Evolutionary conservation across 2,888 invertebrate genomes (phyloP).

Genomic region (Linyphia triangularis): DNA sequence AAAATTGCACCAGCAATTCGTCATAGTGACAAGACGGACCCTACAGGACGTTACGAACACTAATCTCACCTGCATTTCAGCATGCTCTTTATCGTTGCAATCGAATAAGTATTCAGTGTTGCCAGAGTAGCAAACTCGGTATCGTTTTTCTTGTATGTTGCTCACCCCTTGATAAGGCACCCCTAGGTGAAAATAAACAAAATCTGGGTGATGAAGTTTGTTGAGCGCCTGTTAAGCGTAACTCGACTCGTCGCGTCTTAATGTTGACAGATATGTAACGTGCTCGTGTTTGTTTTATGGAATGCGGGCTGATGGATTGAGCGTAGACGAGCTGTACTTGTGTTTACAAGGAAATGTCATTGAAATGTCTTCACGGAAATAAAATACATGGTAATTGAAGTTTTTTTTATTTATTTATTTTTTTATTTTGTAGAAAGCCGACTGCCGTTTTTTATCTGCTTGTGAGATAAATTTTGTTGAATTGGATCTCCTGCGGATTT

Average conservation of each 20-base stretch:
- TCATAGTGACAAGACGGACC: neutral
- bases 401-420: neutral
- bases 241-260: conserved; percentile 20
- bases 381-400: neutral
- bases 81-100: neutral
- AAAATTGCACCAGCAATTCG: neutral
- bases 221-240: neutral
- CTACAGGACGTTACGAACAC: neutral
- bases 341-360: conserved; percentile 57
- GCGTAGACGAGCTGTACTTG: neutral
- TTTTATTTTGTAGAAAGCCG: neutral
- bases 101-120: neutral
- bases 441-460: neutral
- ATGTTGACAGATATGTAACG: conserved; percentile 45
- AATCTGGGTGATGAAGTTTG: neutral
- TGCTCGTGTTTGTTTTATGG: conserved; percentile 58
- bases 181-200: conserved; percentile 27
- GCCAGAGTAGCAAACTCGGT: no score
- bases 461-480: no score
- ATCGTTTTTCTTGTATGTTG: conserved; percentile 3
- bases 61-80: neutral
- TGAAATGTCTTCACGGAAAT: neutral
- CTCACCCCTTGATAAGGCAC: neutral
- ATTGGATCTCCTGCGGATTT: no score
- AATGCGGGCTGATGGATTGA: conserved; percentile 24